Conservation (phyloP, 1,140 invertebrate genomes). For the Drosophila guanche region DNA sequence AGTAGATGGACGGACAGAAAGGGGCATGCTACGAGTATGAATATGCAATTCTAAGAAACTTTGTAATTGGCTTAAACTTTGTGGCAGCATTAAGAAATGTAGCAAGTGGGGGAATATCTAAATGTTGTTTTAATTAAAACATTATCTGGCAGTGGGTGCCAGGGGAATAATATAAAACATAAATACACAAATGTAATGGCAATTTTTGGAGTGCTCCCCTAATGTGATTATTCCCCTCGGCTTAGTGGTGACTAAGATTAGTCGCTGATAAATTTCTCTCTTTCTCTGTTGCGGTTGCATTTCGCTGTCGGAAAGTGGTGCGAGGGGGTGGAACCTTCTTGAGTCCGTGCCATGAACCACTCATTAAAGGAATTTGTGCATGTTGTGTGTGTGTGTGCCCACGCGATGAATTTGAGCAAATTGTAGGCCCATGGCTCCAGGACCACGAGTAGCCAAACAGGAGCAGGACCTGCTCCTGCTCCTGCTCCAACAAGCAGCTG, state of each 20-base stretch:
- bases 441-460: neutral
- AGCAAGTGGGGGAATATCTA: too few relatives aligned
- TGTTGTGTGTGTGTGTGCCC: constrained; percentile 15
- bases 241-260: neutral
- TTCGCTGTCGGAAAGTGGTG: neutral
- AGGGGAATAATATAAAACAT: constrained; percentile 1
- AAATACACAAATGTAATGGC: constrained; percentile 3
- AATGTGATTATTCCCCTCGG: too few relatives aligned
- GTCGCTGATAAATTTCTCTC: constrained; percentile 12
- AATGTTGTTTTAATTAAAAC: too few relatives aligned
- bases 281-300: constrained; percentile 32
- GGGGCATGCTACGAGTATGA: too few relatives aligned
- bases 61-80: too few relatives aligned
- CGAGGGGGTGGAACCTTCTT: constrained; percentile 8
- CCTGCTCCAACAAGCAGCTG: too few relatives aligned
- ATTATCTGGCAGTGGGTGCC: too few relatives aligned
- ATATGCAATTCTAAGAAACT: too few relatives aligned
- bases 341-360: constrained; percentile 44
- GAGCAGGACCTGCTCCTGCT: too few relatives aligned
- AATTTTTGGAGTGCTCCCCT: neutral
- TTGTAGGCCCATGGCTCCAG: constrained; percentile 40
- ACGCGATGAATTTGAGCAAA: constrained; percentile 39
- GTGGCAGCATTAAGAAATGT: too few relatives aligned
- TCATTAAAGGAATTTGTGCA: constrained; percentile 57
- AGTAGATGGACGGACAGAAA: neutral